phyloP scores from a whole-genome alignment of 1,140 invertebrate species.

The Latrodectus geometricus region DNA sequence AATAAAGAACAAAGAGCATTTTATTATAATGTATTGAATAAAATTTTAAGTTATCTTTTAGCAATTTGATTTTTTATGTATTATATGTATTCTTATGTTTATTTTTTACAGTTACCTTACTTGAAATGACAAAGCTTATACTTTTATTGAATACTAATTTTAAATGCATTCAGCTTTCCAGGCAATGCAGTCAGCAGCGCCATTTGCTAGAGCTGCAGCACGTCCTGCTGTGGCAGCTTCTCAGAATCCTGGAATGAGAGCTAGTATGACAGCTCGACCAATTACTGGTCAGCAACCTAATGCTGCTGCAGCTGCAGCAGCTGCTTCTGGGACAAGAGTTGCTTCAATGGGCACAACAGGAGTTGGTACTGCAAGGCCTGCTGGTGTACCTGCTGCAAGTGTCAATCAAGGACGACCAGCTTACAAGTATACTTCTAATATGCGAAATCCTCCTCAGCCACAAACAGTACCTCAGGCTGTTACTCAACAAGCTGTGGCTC shows the following conservation, averaged over 20 bases:
- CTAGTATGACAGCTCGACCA: conserved; percentile 81
- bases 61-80: too few relatives aligned
- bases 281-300: conserved; percentile 77
- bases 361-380: conserved; percentile 72
- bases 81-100: too few relatives aligned
- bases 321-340: conserved; percentile 65
- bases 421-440: conserved; percentile 84
- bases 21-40: not conserved
- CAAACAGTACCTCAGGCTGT: conserved; percentile 78
- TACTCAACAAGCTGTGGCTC: conserved; percentile 71
- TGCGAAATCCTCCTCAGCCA: conserved; percentile 71
- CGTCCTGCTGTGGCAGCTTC: conserved; percentile 73
- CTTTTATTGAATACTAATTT: too few relatives aligned
- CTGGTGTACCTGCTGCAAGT: conserved; percentile 59
- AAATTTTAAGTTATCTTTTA: not conserved
- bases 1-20: not conserved
- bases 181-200: conserved; percentile 74
- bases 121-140: too few relatives aligned
- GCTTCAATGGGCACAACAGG: conserved; percentile 66
- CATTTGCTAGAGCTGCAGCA: conserved; percentile 66
- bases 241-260: conserved; percentile 79
- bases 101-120: too few relatives aligned
- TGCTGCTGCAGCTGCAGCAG: conserved; percentile 61
- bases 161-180: conserved; percentile 73
- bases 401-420: conserved; percentile 77